Base-by-base conservation (phyloP, 2,797 vertebrate genomes). In the Microctenopoma stevenorrisi region DNA sequence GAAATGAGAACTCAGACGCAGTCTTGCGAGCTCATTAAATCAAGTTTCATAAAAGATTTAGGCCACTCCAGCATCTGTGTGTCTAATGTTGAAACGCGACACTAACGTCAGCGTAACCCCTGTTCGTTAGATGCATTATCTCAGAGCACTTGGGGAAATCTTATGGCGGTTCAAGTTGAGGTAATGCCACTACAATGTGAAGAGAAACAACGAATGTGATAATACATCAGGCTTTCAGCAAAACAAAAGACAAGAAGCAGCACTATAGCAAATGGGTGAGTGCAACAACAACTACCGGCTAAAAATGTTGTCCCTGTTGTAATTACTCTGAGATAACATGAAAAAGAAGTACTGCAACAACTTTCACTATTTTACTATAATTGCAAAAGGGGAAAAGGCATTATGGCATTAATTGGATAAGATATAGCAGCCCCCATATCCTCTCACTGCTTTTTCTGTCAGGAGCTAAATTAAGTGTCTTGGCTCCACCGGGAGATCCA, bases 391-490 rank as follows among this genome's bases (percentile, higher is more conserved):
- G 72, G 62, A 52, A 79, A 79, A 78, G 40, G 54, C 68, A 79
- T 84, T 79, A 74, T 42, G 63, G 71, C 82, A 76, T 77, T 89
- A 89, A 91, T 89, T 72, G 73, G 85, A 82, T 83, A 68, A 86
- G 74, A 74, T 78, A 68, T 66, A 72, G 60, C 15, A 44, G 8
- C 72, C 81, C 63, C 81, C 66, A 65, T 72, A 79, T 64, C 62
- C 74, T 52, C 69, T 51, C 25, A 22, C 81, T 71, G 78, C 71
- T 66, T 83, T 81, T 2, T 44, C 86, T 86, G 76, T 85, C 78
- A 86, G 76, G 68, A 82, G 83, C 88, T 87, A 90, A 90, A 91
- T 91, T 73, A 91, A 90, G 85, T 74, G 71, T 83, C 80, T 75
- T n/a, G 78, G 79, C 72, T 88, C 88, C 83, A 82, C 74, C 66